A percentile compares a stretch with the other conserved stretches of the same genome.
These are phyloP conservation scores for Cyprinus carpio DNA, from an alignment of 2,113 vertebrate species.

Conservation along the genomic window DNA sequence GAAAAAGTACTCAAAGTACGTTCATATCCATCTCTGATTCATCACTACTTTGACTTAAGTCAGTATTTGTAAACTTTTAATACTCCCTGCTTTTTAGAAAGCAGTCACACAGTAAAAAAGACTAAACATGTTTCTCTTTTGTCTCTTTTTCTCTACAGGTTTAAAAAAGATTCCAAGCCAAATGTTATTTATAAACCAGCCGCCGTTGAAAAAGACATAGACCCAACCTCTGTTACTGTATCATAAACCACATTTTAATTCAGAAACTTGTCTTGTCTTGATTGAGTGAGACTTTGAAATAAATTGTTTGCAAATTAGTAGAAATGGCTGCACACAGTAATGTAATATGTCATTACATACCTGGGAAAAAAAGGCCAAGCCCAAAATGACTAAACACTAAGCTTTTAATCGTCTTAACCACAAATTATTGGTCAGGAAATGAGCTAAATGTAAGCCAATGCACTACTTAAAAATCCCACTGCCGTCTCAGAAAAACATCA, in stretches of 20 bases:
- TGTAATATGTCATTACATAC: too few species aligned
- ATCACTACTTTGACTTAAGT: not conserved
- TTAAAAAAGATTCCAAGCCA: constrained; percentile 51
- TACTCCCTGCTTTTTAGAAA: not conserved
- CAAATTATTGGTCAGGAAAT: too few species aligned
- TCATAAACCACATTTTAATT: not conserved
- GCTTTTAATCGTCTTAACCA: too few species aligned
- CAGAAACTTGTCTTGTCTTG: not conserved
- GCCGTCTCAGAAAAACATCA: too few species aligned
- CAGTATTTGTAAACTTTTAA: not conserved
- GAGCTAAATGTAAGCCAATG: not conserved
- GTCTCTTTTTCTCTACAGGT: constrained; percentile 43
- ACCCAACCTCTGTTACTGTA: not conserved
- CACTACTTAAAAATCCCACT: not conserved
- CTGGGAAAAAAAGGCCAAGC: too few species aligned
- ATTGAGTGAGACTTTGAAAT: not conserved
- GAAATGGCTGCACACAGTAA: not conserved
- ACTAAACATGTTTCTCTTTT: not conserved
- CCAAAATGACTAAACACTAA: too few species aligned
- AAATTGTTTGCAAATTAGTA: not conserved
- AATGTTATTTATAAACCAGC: constrained; percentile 63
- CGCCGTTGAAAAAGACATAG: not conserved
- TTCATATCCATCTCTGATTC: not conserved
- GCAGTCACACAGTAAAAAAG: not conserved
- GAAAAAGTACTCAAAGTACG: not conserved